These are phyloP conservation scores for Drosophila eohydei DNA, from an alignment of 2,888 invertebrate genomes.

Conservation along the genomic window DNA sequence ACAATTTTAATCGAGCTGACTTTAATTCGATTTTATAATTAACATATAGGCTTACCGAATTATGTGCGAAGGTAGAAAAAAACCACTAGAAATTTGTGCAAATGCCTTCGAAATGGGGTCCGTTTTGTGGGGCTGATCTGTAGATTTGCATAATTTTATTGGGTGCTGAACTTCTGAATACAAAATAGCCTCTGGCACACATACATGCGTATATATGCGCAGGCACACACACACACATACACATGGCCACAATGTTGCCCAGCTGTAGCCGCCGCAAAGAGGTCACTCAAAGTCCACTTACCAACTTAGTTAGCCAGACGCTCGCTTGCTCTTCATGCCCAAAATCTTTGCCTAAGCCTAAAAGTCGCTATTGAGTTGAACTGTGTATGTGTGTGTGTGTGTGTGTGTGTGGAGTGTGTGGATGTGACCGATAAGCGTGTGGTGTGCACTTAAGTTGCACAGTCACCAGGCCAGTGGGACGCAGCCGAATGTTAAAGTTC, in stretches of 20 bases:
- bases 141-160: conserved; percentile 78
- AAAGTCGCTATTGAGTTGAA: conserved; percentile 60
- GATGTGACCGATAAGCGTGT: conserved; percentile 77
- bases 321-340: conserved; percentile 33
- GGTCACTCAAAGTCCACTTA: conserved; percentile 79
- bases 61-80: background rate
- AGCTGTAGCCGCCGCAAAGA: conserved; percentile 61
- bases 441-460: conserved; percentile 74
- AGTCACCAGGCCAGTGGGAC: conserved; percentile 43
- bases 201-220: conserved; percentile 11
- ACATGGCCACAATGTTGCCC: conserved; percentile 26
- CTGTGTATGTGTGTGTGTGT: conserved; percentile 19
- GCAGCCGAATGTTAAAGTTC: conserved; percentile 64
- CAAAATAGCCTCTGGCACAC: conserved; percentile 28
- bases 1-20: background rate
- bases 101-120: conserved; percentile 10
- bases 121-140: conserved; percentile 53
- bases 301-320: conserved; percentile 62
- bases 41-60: conserved; percentile 43
- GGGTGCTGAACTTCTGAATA: conserved; percentile 69
- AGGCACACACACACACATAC: conserved; percentile 8
- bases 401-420: conserved; percentile 22
- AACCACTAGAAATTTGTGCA: conserved; percentile 38
- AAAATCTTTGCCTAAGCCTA: conserved; percentile 75
- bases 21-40: conserved; percentile 43